Conservation (phyloP, 2,888 invertebrate species). For the Orthosia cruda region DNA sequence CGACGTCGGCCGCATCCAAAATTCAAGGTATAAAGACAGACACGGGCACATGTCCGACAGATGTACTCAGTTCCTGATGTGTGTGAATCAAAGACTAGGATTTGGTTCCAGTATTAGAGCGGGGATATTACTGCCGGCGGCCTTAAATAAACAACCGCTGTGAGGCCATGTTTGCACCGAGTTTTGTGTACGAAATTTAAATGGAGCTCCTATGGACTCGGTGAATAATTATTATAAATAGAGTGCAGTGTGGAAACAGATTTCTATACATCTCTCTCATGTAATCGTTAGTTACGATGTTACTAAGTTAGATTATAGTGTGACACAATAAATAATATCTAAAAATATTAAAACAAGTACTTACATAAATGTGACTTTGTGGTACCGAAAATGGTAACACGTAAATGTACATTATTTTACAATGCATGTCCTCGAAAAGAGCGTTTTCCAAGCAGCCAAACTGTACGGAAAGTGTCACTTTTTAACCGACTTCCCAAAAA, state of each 20-base stretch:
- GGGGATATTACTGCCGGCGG: constrained; percentile 73
- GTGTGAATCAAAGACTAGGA: constrained; percentile 79
- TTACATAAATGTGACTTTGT: neutral
- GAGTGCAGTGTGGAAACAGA: constrained; percentile 21
- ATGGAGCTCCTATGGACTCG: constrained; percentile 69
- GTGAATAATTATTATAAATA: constrained; percentile 67
- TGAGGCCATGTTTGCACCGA: constrained; percentile 71
- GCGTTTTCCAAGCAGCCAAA: too few species aligned
- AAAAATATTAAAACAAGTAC: neutral
- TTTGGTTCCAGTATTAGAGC: constrained; percentile 78
- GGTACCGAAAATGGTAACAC: neutral
- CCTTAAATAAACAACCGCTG: constrained; percentile 77
- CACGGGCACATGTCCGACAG: constrained; percentile 80
- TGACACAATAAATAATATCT: neutral
- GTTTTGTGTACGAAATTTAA: constrained; percentile 75
- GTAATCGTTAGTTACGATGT: neutral
- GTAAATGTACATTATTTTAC: neutral
- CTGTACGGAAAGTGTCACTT: too few species aligned
- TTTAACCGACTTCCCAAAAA: too few species aligned
- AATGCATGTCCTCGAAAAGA: too few species aligned
- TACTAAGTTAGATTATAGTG: too few species aligned
- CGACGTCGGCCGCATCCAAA: constrained; percentile 83
- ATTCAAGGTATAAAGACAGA: constrained; percentile 85
- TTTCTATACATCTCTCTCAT: neutral
- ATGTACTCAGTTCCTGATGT: constrained; percentile 75